Evolutionary conservation across 2,797 vertebrate species (phyloP).

Genomic region (Sandelia bainsii): DNA sequence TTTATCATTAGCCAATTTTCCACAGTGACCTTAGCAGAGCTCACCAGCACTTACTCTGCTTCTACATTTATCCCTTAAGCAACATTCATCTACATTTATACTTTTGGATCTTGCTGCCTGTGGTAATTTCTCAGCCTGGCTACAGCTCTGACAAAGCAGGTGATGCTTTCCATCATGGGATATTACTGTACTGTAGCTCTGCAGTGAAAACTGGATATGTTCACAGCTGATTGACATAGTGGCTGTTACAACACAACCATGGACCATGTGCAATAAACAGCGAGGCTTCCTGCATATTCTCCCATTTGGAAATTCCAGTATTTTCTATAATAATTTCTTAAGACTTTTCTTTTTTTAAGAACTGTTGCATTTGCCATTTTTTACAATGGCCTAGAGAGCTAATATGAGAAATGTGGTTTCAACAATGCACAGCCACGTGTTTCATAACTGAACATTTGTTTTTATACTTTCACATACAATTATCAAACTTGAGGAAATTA

Average conservation of each 20-base stretch:
- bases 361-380: neutral
- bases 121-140: conserved; percentile 46
- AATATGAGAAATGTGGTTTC: conserved; percentile 10
- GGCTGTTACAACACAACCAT: conserved; percentile 76
- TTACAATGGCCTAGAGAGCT: neutral
- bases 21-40: conserved; percentile 29
- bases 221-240: conserved; percentile 23
- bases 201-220: conserved; percentile 29
- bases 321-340: neutral
- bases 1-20: conserved; percentile 63
- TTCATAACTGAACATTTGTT: conserved; percentile 37
- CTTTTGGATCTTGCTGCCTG: conserved; percentile 55
- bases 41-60: conserved; percentile 34
- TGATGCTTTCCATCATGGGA: conserved; percentile 45
- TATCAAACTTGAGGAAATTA: conserved; percentile 33
- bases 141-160: conserved; percentile 33
- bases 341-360: neutral
- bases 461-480: conserved; percentile 28
- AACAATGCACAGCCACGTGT: conserved; percentile 15
- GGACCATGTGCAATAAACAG: neutral
- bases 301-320: neutral
- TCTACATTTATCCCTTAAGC: conserved; percentile 35
- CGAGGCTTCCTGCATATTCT: conserved; percentile 18
- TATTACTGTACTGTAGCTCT: conserved; percentile 28
- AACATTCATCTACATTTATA: conserved; percentile 50